Percentiles rank a stretch among this genome's conserved stretches.
phyloP scores from a whole-genome alignment of 2,888 invertebrate species.

The Masnerella sp. region DNA sequence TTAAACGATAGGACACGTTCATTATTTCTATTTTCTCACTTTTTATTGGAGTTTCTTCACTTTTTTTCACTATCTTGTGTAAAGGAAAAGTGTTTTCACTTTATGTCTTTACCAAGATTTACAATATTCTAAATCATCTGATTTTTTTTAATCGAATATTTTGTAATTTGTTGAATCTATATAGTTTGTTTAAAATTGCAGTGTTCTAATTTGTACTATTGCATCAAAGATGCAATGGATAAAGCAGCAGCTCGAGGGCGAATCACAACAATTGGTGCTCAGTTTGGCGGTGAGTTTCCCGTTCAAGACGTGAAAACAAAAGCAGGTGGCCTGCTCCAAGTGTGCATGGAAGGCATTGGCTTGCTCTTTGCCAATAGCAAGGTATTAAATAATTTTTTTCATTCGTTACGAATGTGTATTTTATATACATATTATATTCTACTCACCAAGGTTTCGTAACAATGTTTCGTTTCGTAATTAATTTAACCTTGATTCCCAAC shows the following conservation, averaged over 20 bases:
- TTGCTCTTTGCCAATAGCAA: conserved; percentile 99
- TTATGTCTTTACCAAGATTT: too few species aligned
- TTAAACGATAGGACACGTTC: too few species aligned
- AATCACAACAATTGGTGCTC: conserved; percentile 86
- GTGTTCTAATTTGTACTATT: conserved; percentile 99
- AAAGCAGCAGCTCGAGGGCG: conserved; percentile 85
- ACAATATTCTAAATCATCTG: too few species aligned
- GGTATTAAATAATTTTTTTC: conserved; percentile 81
- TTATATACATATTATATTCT: conserved; percentile 46
- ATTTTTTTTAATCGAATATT: not conserved
- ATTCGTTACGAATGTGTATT: conserved; percentile 42
- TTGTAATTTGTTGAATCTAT: not conserved
- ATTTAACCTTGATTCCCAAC: conserved; percentile 34
- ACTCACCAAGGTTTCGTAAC: conserved; percentile 42
- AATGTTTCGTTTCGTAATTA: conserved; percentile 40
- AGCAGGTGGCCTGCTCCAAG: conserved; percentile 97
- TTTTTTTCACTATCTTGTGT: too few species aligned
- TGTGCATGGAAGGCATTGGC: conserved; percentile 99
- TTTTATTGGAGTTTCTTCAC: too few species aligned
- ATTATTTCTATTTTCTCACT: too few species aligned
- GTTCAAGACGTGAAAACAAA: conserved; percentile 98
- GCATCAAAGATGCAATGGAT: conserved; percentile 99
- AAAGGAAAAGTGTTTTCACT: too few species aligned
- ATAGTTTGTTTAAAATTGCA: conserved; percentile 74
- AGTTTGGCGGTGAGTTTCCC: conserved; percentile 97